These are phyloP conservation scores for Saccostrea echinata DNA, from an alignment of 1,140 invertebrate genomes.

Conservation along the genomic window DNA sequence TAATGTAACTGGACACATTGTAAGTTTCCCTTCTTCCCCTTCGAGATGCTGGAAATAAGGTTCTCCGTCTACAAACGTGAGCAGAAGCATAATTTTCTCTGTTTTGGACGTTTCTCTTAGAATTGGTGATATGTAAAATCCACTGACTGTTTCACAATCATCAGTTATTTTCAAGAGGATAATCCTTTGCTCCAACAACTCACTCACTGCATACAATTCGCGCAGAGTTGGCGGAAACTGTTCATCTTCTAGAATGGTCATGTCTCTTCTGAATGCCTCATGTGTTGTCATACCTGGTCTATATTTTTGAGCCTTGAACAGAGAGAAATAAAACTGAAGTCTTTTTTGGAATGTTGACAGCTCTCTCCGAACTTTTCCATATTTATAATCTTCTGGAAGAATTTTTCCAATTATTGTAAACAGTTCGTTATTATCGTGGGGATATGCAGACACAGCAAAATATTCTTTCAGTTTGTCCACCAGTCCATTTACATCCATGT, in stretches of 20 bases:
- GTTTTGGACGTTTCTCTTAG: neutral
- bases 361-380: neutral
- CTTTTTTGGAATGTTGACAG: neutral
- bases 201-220: neutral
- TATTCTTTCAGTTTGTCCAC: neutral
- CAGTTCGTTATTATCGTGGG: neutral
- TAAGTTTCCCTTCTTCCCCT: no score
- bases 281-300: neutral
- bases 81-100: neutral
- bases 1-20: neutral
- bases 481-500: neutral
- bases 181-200: neutral
- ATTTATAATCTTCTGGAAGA: neutral
- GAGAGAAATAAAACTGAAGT: neutral
- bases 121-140: neutral
- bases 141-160: neutral
- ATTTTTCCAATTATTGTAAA: neutral
- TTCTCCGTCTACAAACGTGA: neutral
- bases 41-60: neutral
- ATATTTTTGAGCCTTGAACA: neutral
- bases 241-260: neutral
- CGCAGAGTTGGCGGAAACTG: neutral
- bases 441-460: neutral
- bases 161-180: neutral
- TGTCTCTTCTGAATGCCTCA: neutral